Evolutionary conservation across 1,140 invertebrate genomes (phyloP).

Genomic region (Cyphomyrmex costatus): DNA sequence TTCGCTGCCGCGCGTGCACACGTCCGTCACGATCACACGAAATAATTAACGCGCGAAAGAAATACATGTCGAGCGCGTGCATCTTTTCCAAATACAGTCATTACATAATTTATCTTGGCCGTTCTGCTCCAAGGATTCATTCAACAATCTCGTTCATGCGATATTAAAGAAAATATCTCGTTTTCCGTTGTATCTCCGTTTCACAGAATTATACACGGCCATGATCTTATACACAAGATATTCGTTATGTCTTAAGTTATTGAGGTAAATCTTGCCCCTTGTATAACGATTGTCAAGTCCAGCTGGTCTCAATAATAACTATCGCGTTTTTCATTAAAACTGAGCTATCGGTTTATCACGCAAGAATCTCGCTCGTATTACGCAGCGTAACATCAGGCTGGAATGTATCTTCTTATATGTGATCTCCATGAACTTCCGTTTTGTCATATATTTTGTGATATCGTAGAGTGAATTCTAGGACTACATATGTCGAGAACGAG

Average conservation of each 20-base stretch:
- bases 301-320: not conserved
- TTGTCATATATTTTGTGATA: slow-evolving; percentile 33
- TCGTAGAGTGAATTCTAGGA: slow-evolving; percentile 16
- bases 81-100: slow-evolving; percentile 31
- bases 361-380: slow-evolving; percentile 36
- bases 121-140: slow-evolving; percentile 43
- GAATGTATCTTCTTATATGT: slow-evolving; percentile 16
- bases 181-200: slow-evolving; percentile 22
- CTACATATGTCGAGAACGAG: slow-evolving; percentile 27
- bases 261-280: slow-evolving; percentile 29
- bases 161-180: slow-evolving; percentile 26
- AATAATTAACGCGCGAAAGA: slow-evolving; percentile 58
- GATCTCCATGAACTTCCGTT: slow-evolving; percentile 36
- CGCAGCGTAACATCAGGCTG: not conserved
- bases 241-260: slow-evolving; percentile 33
- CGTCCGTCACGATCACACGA: slow-evolving; percentile 54
- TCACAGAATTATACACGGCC: not conserved
- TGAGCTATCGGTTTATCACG: slow-evolving; percentile 4
- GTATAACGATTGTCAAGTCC: not conserved
- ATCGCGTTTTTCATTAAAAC: not conserved
- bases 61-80: slow-evolving; percentile 52
- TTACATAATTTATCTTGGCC: slow-evolving; percentile 33
- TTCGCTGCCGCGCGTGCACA: slow-evolving; percentile 58
- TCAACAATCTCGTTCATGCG: slow-evolving; percentile 38
- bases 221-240: slow-evolving; percentile 18